Evolutionary conservation across 1,140 invertebrate genomes (phyloP).

Genomic region (Marisa cornuarietis): DNA sequence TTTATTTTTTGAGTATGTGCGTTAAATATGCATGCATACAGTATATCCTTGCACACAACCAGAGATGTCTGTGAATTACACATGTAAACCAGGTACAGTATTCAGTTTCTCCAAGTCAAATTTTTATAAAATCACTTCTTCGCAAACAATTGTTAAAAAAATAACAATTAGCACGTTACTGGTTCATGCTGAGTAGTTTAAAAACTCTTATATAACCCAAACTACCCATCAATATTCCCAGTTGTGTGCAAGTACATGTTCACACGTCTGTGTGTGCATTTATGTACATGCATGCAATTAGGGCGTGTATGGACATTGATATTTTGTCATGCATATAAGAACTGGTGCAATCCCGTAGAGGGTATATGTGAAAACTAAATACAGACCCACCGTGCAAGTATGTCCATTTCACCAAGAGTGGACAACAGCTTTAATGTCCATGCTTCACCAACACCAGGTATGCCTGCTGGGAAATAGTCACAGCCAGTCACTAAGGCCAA

Average conservation of each 20-base stretch:
- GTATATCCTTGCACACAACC: background rate
- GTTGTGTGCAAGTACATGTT: background rate
- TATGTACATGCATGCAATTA: no score
- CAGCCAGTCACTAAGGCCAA: slow-evolving; percentile 86
- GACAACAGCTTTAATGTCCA: slow-evolving; percentile 80
- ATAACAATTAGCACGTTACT: background rate
- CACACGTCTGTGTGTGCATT: no score
- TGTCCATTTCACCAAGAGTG: slow-evolving; percentile 39
- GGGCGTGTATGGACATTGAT: no score
- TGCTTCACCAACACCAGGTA: slow-evolving; percentile 82
- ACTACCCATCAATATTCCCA: background rate
- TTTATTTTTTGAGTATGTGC: background rate
- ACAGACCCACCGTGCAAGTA: slow-evolving; percentile 50
- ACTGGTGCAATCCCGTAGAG: background rate
- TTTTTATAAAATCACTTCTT: no score
- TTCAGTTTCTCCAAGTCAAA: no score
- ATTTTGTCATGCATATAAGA: background rate
- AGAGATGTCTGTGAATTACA: no score
- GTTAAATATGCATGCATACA: no score
- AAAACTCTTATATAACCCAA: background rate
- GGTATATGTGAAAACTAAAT: background rate
- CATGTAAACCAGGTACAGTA: no score
- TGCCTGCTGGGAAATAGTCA: slow-evolving; percentile 82
- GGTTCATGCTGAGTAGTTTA: background rate
- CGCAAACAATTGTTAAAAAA: background rate